Evolutionary conservation across 2,888 invertebrate genomes (phyloP).

Genomic region (Netelia inedita): DNA sequence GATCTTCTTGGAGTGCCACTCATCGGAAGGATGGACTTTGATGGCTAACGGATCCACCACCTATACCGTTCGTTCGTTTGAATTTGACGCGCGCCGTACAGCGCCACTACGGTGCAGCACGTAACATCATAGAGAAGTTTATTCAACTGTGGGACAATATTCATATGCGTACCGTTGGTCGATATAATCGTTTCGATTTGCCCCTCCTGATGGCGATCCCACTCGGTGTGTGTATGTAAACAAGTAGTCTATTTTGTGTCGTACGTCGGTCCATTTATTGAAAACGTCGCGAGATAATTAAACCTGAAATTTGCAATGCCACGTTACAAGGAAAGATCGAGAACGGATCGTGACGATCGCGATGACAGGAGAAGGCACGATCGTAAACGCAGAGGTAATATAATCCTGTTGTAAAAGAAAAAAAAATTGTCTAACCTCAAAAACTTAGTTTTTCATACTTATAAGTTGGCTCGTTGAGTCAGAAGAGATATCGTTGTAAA

Average conservation of each 20-base stretch:
- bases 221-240: constrained; percentile 10
- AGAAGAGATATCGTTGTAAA: no score
- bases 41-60: no score
- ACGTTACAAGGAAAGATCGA: constrained; percentile 57
- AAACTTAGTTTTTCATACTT: neutral
- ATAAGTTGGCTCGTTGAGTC: no score
- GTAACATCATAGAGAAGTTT: no score
- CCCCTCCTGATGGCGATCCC: no score
- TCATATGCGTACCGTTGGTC: neutral
- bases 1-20: no score
- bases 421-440: constrained; percentile 49
- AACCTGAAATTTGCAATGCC: constrained; percentile 37
- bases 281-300: neutral
- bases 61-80: no score
- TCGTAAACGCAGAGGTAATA: constrained; percentile 59
- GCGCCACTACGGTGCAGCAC: no score
- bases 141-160: no score
- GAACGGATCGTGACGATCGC: constrained; percentile 60
- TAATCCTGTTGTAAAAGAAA: neutral
- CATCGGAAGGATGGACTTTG: no score
- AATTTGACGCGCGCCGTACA: no score
- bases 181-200: no score
- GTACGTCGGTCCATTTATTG: neutral
- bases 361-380: constrained; percentile 57
- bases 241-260: constrained; percentile 4